A percentile compares a stretch with the other conserved stretches of the same genome.
Conservation (phyloP, 2,113 vertebrate genomes). For the Todiramphus saurophagus region DNA sequence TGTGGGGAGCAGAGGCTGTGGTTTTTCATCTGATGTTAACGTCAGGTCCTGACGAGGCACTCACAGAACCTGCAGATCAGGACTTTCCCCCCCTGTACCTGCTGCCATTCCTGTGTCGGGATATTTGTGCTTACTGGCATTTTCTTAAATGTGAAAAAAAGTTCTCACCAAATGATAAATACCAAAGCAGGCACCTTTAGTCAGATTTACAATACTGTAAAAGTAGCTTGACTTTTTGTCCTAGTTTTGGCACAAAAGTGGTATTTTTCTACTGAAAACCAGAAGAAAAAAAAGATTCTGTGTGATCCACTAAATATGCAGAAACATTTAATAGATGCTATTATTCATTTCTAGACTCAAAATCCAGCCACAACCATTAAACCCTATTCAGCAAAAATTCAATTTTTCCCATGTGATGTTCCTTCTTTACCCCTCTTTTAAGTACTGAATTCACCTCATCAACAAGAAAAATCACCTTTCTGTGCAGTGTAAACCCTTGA, state of each 20-base stretch:
- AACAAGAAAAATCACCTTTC: not conserved
- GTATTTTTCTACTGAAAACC: not conserved
- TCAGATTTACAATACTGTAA: not conserved
- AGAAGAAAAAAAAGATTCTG: not conserved
- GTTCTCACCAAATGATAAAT: not conserved
- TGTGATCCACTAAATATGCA: not conserved
- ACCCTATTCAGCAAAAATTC: not conserved
- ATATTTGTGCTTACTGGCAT: not conserved
- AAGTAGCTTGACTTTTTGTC: not conserved
- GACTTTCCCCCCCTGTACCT: not conserved
- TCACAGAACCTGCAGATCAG: not conserved
- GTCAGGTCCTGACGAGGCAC: not conserved
- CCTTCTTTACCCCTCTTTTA: not conserved
- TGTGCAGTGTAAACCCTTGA: not conserved
- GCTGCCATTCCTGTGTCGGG: not conserved
- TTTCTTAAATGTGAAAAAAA: not conserved
- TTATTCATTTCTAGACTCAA: not conserved
- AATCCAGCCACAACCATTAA: not conserved
- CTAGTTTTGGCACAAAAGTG: not conserved
- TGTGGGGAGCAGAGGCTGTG: not conserved
- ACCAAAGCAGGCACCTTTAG: not conserved
- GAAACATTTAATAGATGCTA: not conserved
- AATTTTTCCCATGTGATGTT: not conserved
- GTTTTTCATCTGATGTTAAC: not conserved
- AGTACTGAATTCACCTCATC: not conserved